Percentiles rank a stretch among this genome's conserved stretches.
These are phyloP conservation scores for Serranus cabrilla DNA, from an alignment of 2,797 vertebrate species.

Conservation along the genomic window DNA sequence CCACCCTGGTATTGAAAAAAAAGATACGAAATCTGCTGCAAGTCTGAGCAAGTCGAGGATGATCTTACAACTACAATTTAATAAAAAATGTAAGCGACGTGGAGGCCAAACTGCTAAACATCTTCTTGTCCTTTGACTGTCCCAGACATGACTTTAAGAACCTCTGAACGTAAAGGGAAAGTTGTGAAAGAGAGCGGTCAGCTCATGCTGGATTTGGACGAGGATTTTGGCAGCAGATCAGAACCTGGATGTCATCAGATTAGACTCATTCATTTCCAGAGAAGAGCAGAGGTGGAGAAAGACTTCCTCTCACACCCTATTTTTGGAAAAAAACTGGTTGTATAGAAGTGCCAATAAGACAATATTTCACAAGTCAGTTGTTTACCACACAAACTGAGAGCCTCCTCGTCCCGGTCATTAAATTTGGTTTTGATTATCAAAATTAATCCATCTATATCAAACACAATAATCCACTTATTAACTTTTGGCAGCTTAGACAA, in stretches of 20 bases:
- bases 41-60: no score
- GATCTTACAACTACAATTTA: background rate
- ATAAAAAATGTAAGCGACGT: background rate
- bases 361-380: background rate
- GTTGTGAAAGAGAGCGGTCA: conserved; percentile 20
- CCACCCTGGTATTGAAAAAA: no score
- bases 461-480: background rate
- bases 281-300: conserved; percentile 1
- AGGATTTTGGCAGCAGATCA: conserved; percentile 30
- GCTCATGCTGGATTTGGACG: conserved; percentile 25
- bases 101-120: background rate
- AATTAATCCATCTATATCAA: background rate
- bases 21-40: no score
- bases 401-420: background rate
- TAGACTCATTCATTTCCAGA: conserved; percentile 36
- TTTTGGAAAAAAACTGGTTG: background rate
- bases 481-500: background rate
- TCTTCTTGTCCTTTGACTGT: background rate
- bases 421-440: background rate
- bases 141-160: background rate
- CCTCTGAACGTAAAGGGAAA: conserved; percentile 9
- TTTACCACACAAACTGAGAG: background rate
- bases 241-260: conserved; percentile 33
- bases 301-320: background rate
- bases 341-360: background rate